These are phyloP conservation scores for Lutjanus argentimaculatus DNA, from an alignment of 2,797 vertebrate species.

Conservation along the genomic window DNA sequence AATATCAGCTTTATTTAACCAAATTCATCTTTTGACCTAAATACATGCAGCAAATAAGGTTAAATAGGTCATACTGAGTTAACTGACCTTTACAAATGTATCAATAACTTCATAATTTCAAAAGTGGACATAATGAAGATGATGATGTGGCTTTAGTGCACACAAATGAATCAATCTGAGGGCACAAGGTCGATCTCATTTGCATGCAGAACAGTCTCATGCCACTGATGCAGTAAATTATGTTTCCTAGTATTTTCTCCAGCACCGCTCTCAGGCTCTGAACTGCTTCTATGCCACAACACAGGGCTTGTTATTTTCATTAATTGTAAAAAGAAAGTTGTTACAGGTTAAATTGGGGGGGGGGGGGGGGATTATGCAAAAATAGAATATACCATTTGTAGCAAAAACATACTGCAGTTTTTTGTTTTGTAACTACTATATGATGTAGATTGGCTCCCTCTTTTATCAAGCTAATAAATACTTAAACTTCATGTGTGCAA, in stretches of 20 bases:
- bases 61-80: slow-evolving; percentile 8
- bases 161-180: slow-evolving; percentile 38
- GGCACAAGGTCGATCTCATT: slow-evolving; percentile 19
- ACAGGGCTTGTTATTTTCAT: background rate
- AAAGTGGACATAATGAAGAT: background rate
- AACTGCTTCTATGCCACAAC: background rate
- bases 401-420: background rate
- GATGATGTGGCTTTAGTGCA: background rate
- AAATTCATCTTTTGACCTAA: background rate
- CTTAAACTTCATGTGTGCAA: too few relatives aligned
- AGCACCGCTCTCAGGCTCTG: background rate
- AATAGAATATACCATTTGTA: background rate
- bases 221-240: slow-evolving; percentile 42
- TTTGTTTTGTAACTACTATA: too few relatives aligned
- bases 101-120: background rate
- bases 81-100: slow-evolving; percentile 16
- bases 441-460: too few relatives aligned
- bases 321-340: background rate
- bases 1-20: slow-evolving; percentile 15
- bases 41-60: slow-evolving; percentile 17
- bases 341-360: background rate
- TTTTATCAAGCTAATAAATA: too few relatives aligned
- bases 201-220: slow-evolving; percentile 33
- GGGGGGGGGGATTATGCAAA: background rate
- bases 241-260: slow-evolving; percentile 9